Conservation (phyloP, 2,113 vertebrate species). For the Paralichthys olivaceus region DNA sequence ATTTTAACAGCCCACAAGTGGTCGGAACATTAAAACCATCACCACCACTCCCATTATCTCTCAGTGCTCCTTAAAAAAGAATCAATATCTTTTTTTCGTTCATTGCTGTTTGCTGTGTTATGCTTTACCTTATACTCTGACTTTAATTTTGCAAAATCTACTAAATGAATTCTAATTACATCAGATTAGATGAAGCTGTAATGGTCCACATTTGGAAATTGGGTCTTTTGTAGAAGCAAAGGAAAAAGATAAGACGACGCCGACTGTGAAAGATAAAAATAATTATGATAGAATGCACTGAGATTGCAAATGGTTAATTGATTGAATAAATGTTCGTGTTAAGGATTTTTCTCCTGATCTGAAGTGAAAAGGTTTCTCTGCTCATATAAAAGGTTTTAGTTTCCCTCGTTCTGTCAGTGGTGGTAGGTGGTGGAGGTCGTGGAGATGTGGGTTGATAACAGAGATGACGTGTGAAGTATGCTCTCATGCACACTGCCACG, state of each 20-base stretch:
- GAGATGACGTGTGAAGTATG: background rate
- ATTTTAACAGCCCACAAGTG: background rate
- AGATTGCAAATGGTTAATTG: constrained; percentile 9
- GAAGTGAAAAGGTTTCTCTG: background rate
- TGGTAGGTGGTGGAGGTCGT: background rate
- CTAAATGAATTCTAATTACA: constrained; percentile 22
- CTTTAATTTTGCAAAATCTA: constrained; percentile 20
- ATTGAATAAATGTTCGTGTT: background rate
- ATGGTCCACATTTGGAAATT: background rate
- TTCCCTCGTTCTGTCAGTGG: background rate
- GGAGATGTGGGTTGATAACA: background rate
- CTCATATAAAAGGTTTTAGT: background rate
- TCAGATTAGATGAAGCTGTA: constrained; percentile 30
- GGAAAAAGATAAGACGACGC: constrained; percentile 25
- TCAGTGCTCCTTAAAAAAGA: background rate
- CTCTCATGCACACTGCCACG: background rate
- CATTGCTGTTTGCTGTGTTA: background rate
- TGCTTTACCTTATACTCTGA: background rate
- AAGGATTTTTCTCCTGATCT: background rate
- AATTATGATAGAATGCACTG: constrained; percentile 2
- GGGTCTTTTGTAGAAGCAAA: constrained; percentile 4
- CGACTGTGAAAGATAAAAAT: constrained; percentile 17
- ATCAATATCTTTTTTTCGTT: background rate
- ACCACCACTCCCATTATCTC: background rate
- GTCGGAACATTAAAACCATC: constrained; percentile 4